phyloP scores from a whole-genome alignment of 2,113 vertebrate genomes.

The Rousettus leschenaultii region DNA sequence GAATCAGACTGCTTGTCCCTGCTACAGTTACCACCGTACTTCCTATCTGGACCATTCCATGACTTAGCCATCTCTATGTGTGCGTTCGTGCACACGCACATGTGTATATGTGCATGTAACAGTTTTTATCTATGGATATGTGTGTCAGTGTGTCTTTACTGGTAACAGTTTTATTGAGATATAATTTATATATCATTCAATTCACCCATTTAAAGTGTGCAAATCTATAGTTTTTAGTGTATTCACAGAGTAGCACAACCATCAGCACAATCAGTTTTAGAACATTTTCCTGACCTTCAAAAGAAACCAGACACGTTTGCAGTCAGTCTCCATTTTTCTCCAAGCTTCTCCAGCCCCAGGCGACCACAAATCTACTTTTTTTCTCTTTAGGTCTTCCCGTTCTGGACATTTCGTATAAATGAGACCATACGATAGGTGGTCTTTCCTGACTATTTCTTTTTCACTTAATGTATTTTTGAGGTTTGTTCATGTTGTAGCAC shows the following conservation, averaged over 20 bases:
- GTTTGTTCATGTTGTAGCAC: not conserved
- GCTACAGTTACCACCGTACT: fast-evolving
- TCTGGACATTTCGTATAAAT: not conserved
- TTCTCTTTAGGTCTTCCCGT: not conserved
- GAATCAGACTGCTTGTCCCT: not conserved
- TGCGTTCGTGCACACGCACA: not conserved
- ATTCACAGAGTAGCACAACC: not conserved
- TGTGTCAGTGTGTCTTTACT: not conserved
- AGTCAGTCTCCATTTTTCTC: not conserved
- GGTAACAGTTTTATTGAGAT: not conserved
- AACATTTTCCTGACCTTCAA: not conserved
- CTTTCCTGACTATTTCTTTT: not conserved
- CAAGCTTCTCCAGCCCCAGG: not conserved
- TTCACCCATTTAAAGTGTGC: not conserved
- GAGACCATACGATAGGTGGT: not conserved
- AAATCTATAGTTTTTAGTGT: not conserved
- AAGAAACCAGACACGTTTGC: not conserved
- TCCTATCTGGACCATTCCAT: fast-evolving
- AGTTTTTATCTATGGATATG: not conserved
- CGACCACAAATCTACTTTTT: not conserved
- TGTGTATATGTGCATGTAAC: not conserved
- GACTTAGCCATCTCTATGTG: not conserved
- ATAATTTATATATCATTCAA: not conserved
- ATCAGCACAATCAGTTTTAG: not conserved
- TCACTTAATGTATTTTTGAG: not conserved